These are phyloP conservation scores for Drosophila albomicans DNA, from an alignment of 1,140 invertebrate genomes.

Conservation along the genomic window DNA sequence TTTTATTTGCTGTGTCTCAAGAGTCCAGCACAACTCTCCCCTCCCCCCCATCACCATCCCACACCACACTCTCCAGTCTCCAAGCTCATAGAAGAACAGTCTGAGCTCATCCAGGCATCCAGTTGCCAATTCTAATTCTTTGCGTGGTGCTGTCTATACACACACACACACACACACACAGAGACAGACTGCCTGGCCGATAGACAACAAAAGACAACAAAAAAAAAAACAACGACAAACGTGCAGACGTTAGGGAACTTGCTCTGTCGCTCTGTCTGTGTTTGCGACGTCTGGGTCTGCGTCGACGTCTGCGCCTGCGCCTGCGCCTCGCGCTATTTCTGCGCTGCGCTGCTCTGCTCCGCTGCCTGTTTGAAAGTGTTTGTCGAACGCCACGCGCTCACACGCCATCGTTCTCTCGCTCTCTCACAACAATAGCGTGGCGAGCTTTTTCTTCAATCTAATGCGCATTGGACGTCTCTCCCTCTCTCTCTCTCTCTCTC, in stretches of 20 bases:
- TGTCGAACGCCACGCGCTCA: conserved; percentile 51
- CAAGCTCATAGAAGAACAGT: conserved; percentile 35
- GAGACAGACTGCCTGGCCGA: conserved; percentile 5
- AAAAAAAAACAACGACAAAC: conserved; percentile 21
- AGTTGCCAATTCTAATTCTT: conserved; percentile 40
- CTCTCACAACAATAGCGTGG: conserved; percentile 19
- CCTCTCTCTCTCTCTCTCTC: conserved; percentile 5
- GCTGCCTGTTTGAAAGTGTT: conserved; percentile 53
- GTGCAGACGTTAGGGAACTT: conserved; percentile 25
- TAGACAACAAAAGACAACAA: conserved; percentile 27
- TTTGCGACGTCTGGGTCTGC: conserved; percentile 7
- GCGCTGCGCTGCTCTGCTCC: not conserved
- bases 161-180: not conserved
- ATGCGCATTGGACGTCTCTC: conserved; percentile 30
- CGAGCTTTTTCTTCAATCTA: conserved; percentile 43
- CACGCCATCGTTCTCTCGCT: conserved; percentile 37
- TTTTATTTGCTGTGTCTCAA: conserved; percentile 55
- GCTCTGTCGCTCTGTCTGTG: not conserved
- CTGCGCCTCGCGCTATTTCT: conserved; percentile 41
- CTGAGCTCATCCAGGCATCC: conserved; percentile 40
- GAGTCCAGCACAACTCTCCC: conserved; percentile 6
- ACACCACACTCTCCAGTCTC: not conserved
- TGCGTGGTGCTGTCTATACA: conserved; percentile 19
- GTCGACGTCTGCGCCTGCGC: conserved; percentile 16
- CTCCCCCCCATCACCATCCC: not conserved